phyloP scores from a whole-genome alignment of 37 sponge, comb jelly and placozoan species.

The Oopsacas minuta region DNA sequence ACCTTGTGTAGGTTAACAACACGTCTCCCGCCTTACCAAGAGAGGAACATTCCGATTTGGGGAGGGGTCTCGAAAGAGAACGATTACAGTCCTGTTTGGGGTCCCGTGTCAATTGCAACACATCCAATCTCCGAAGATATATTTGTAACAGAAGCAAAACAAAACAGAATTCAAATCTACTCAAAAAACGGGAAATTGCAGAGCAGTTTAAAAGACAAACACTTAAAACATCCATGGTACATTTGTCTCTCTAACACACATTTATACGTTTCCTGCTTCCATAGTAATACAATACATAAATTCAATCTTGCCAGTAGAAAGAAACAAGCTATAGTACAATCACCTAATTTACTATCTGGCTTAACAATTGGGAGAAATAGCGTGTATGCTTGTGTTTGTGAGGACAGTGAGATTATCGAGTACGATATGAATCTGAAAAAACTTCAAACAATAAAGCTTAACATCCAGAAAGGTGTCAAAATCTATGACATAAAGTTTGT shows the following conservation, averaged over 20 bases:
- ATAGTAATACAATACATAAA: neutral
- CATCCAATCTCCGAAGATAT: neutral
- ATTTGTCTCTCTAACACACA: neutral
- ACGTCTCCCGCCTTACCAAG: neutral
- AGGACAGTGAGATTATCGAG: neutral
- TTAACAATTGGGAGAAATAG: neutral
- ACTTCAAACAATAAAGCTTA: neutral
- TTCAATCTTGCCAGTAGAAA: neutral
- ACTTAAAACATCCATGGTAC: neutral
- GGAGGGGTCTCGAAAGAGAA: neutral
- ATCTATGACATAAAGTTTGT: slow-evolving; percentile 1
- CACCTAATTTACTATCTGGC: neutral
- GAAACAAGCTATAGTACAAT: neutral
- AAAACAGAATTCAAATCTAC: slow-evolving; percentile 13
- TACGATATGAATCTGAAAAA: neutral
- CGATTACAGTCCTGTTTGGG: neutral
- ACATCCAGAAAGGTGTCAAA: neutral
- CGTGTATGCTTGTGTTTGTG: neutral
- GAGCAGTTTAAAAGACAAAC: neutral
- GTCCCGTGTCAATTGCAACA: neutral
- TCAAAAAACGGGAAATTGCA: neutral
- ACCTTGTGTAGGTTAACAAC: neutral
- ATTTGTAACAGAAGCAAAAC: neutral
- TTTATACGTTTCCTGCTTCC: neutral
- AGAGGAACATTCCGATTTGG: neutral